Percentiles rank a stretch among this genome's conserved stretches.
phyloP scores from a whole-genome alignment of 2,113 vertebrate species.

The Strix uralensis region DNA sequence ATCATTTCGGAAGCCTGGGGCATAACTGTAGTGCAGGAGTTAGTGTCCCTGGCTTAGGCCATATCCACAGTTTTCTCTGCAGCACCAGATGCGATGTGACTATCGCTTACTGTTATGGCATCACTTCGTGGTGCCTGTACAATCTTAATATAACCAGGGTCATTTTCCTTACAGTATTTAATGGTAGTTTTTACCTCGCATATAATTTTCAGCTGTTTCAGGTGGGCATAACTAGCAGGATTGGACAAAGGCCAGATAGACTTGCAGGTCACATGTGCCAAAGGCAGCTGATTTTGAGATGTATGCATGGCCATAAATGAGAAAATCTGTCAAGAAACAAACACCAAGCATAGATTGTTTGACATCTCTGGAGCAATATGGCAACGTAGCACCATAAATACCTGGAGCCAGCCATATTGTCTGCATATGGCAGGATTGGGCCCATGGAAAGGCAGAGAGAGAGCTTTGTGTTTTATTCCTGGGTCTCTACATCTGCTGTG shows the following conservation, averaged over 20 bases:
- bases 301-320: background rate
- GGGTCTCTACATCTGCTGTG: background rate
- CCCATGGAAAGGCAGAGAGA: background rate
- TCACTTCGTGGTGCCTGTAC: background rate
- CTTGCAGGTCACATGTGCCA: background rate
- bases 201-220: background rate
- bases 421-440: accelerated
- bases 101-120: background rate
- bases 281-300: background rate
- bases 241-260: background rate
- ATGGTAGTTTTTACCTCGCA: background rate
- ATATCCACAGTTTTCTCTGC: background rate
- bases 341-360: background rate
- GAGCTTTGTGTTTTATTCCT: background rate
- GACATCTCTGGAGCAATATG: background rate
- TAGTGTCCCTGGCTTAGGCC: background rate
- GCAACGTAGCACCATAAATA: background rate
- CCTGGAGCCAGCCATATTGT: accelerated
- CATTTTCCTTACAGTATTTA: background rate
- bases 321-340: background rate
- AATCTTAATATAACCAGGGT: background rate
- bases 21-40: background rate
- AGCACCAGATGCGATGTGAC: background rate
- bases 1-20: background rate
- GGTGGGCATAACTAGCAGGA: background rate